A percentile compares a stretch with the other conserved stretches of the same genome.
Evolutionary conservation across 2,797 vertebrate species (phyloP).

Genomic region (Pelobates cultripes): DNA sequence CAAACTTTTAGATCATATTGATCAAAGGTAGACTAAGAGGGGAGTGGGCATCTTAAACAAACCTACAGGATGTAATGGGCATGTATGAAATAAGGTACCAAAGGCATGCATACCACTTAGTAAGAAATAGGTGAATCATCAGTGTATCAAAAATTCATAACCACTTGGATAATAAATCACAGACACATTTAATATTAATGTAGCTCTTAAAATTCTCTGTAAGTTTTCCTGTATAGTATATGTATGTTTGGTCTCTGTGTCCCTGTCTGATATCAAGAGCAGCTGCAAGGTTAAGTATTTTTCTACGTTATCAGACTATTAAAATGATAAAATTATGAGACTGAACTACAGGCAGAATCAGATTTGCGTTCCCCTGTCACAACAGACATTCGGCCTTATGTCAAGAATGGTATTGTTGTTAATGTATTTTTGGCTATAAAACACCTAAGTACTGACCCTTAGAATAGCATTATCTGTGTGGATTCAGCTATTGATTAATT

Average conservation of each 20-base stretch:
- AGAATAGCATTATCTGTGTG: constrained; percentile 23
- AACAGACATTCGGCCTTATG: constrained; percentile 18
- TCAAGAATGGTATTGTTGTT: constrained; percentile 14
- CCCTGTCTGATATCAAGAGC: constrained; percentile 34
- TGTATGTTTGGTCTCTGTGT: constrained; percentile 32
- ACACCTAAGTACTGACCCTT: constrained; percentile 21
- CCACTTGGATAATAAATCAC: constrained; percentile 50
- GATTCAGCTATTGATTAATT: constrained; percentile 45
- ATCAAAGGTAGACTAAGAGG: too few relatives aligned
- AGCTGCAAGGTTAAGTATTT: constrained; percentile 48
- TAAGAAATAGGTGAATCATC: constrained; percentile 48
- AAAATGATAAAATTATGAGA: constrained; percentile 43
- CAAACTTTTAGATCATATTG: constrained; percentile 5
- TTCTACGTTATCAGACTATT: constrained; percentile 33
- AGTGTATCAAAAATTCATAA: constrained; percentile 55
- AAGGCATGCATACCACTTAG: constrained; percentile 35
- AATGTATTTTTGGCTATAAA: constrained; percentile 34
- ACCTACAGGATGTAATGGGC: constrained; percentile 5
- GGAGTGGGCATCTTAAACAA: too few relatives aligned
- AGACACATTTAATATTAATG: constrained; percentile 54
- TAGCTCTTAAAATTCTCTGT: constrained; percentile 56
- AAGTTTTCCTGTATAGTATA: constrained; percentile 50
- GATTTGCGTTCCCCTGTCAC: constrained; percentile 12
- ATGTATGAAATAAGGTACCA: constrained; percentile 41
- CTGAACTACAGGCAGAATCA: constrained; percentile 24